Conservation (phyloP, 2,797 vertebrate species). For the Sebastes variabilis region DNA sequence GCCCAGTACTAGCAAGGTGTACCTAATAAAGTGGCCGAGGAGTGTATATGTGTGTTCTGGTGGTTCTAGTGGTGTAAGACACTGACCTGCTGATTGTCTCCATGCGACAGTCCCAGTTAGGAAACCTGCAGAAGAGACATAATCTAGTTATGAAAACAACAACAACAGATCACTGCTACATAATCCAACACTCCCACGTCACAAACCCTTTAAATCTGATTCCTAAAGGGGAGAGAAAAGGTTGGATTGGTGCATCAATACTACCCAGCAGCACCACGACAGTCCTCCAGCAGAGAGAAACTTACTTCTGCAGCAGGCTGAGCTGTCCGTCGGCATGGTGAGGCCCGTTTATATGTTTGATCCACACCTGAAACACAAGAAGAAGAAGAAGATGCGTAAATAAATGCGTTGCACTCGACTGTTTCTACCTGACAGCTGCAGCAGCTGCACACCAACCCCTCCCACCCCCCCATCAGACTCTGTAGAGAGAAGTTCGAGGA, state of each 20-base stretch:
- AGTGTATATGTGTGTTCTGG: no score
- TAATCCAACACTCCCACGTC: no score
- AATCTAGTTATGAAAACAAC: not conserved
- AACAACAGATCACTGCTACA: no score
- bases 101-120: slow-evolving; percentile 79
- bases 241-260: no score
- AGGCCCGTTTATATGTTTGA: slow-evolving; percentile 66
- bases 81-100: slow-evolving; percentile 67
- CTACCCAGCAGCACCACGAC: no score
- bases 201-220: no score
- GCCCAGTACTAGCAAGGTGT: no score
- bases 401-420: accelerated
- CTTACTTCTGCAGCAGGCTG: slow-evolving; percentile 75
- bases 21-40: no score
- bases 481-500: slow-evolving; percentile 5
- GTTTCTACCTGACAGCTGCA: not conserved
- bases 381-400: not conserved
- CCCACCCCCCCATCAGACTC: not conserved
- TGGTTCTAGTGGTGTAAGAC: not conserved
- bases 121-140: slow-evolving; percentile 68
- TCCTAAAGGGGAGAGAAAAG: no score
- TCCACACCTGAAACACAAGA: slow-evolving; percentile 75
- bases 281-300: not conserved
- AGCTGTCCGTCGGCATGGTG: slow-evolving; percentile 80
- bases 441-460: not conserved